Evolutionary conservation across 2,888 invertebrate genomes (phyloP), one percentile per base, ranked within the genome.

Genomic region (Caenorhabditis plicata): DNA sequence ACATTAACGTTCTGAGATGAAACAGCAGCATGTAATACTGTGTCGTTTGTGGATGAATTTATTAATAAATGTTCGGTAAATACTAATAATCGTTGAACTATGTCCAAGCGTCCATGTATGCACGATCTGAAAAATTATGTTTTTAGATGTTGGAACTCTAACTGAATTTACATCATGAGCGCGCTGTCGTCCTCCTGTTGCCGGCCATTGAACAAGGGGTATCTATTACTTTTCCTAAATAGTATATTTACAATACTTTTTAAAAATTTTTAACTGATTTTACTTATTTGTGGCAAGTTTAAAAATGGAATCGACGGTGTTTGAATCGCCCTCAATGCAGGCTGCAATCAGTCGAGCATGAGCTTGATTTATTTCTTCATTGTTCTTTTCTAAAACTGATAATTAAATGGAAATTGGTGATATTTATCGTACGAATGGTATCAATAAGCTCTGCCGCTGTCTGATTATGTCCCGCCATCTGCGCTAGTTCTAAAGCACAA

Each of bases 41-140:
- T 90, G 82, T 94, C 92, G 78, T 89, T 88, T 2, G 93, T 93
- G 25, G 90, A 89, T 0, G 91, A 88, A 83, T 93, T 92, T 27
- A 88, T 88, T 47, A 92, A 86, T 1, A 91, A 90, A 83, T 93
- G 92, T 0, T 92, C 91, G 0, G 36, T 32, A 2, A 90, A 90
- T 51, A 88, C 88, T 38, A 95, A 82, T 26, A 96, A 84, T 3
- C 88, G 84, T 62, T 88, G 85, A 0, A 91, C 91, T 22, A 91
- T 87, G 27, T 88, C 87, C 29, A 87, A 87, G 64, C 88, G 87
- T 0, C 94, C 95, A 45, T 88, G 86, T 83, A 93, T 92, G 73
- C 90, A 89, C 4, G 92, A 90, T 26, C 92, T 90, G 49, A 27
- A 68, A 29, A 27, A 13, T 33, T 22, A 9, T 35, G 15, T 8